phyloP scores from a whole-genome alignment of 2,888 invertebrate species.

The Xestia rhomboidea region DNA sequence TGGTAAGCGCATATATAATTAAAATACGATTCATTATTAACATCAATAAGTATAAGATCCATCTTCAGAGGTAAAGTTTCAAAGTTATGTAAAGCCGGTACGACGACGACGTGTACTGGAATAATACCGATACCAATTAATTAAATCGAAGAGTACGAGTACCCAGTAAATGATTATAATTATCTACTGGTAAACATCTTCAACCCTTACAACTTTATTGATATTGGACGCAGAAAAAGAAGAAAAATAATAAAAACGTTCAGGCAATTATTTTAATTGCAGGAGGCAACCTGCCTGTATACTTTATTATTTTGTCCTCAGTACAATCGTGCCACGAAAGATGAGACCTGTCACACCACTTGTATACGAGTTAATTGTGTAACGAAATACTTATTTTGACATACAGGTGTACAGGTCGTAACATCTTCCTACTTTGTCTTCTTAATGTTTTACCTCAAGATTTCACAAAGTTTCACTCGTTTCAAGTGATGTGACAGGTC shows the following conservation, averaged over 20 bases:
- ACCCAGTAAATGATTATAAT: constrained; percentile 6
- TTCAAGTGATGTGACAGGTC: no score
- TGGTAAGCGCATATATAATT: constrained; percentile 73
- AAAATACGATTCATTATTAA: constrained; percentile 70
- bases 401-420: no score
- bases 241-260: not conserved
- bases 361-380: no score
- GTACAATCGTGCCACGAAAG: no score
- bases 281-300: not conserved
- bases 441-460: no score
- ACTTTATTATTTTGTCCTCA: not conserved
- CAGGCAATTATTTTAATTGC: constrained; percentile 11
- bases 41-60: constrained; percentile 77
- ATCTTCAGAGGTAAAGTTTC: constrained; percentile 76
- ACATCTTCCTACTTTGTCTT: no score
- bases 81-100: constrained; percentile 74
- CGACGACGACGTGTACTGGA: constrained; percentile 77
- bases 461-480: no score
- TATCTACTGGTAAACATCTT: not conserved
- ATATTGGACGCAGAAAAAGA: not conserved
- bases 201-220: no score
- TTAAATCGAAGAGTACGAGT: constrained; percentile 9
- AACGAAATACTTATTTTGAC: no score
- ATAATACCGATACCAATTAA: constrained; percentile 50
- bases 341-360: no score